Conservation (phyloP, 2,888 invertebrate species). For the Tromatobia lineatoria region DNA sequence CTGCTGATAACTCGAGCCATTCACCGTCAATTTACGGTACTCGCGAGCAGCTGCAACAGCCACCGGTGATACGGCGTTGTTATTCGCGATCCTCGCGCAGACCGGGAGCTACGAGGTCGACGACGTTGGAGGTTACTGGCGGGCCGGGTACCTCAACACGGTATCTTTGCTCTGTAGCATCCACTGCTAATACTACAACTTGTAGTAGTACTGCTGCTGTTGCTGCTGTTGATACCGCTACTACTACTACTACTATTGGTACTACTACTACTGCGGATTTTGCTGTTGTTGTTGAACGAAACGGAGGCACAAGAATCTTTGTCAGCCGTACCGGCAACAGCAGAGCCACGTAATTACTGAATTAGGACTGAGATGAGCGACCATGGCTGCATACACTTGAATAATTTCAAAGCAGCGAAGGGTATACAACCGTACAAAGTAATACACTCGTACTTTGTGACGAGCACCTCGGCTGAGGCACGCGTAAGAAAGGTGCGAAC, state of each 20-base stretch:
- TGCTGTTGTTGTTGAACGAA: conserved; percentile 65
- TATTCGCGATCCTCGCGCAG: neutral
- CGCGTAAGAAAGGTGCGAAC: conserved; percentile 92
- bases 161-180: conserved; percentile 4
- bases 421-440: conserved; percentile 92
- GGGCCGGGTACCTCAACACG: conserved; percentile 52
- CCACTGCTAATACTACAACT: neutral
- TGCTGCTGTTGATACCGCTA: conserved; percentile 70
- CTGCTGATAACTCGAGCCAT: neutral
- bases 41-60: neutral
- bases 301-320: conserved; percentile 26
- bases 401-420: conserved; percentile 92
- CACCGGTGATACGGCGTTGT: neutral
- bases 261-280: conserved; percentile 13
- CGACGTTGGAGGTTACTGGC: conserved; percentile 58
- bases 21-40: neutral
- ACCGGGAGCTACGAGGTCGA: conserved; percentile 10
- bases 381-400: conserved; percentile 92
- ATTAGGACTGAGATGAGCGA: conserved; percentile 87
- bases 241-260: neutral
- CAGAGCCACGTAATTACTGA: conserved; percentile 61
- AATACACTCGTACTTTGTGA: conserved; percentile 95
- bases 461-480: conserved; percentile 92
- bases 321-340: conserved; percentile 18
- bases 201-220: neutral